Percentiles rank a stretch among this genome's conserved stretches.
These are phyloP conservation scores for Paramisgurnus dabryanus DNA, from an alignment of 2,113 vertebrate genomes.

Conservation along the genomic window DNA sequence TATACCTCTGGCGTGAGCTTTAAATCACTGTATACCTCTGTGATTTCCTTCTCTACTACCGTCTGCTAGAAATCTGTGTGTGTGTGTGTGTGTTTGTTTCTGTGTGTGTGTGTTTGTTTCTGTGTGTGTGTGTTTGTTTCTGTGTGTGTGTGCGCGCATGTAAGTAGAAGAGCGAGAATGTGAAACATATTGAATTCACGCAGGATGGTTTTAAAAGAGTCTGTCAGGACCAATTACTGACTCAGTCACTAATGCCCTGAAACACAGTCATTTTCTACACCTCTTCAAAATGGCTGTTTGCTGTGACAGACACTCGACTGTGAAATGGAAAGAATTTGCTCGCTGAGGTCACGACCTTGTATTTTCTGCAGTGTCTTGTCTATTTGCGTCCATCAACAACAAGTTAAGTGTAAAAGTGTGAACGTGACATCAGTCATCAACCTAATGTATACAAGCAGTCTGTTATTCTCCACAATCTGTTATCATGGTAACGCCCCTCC, in stretches of 20 bases:
- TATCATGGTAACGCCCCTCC: slow-evolving; percentile 1
- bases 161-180: neutral
- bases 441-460: neutral
- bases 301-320: slow-evolving; percentile 43
- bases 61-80: slow-evolving; percentile 26
- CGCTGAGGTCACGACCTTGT: slow-evolving; percentile 18
- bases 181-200: slow-evolving; percentile 21
- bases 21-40: slow-evolving; percentile 8
- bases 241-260: slow-evolving; percentile 37
- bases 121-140: neutral
- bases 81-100: neutral
- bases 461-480: neutral
- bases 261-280: slow-evolving; percentile 50
- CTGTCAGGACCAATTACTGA: slow-evolving; percentile 43
- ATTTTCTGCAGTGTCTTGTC: neutral
- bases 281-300: slow-evolving; percentile 4
- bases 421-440: neutral
- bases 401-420: neutral
- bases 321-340: slow-evolving; percentile 28
- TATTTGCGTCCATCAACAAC: neutral
- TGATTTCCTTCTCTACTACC: slow-evolving; percentile 7
- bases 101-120: slow-evolving; percentile 14
- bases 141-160: too few species aligned
- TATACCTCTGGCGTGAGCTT: slow-evolving; percentile 26
- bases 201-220: slow-evolving; percentile 37